These are phyloP conservation scores for Hippolais icterina DNA, from an alignment of 2,113 vertebrate genomes.

Conservation along the genomic window DNA sequence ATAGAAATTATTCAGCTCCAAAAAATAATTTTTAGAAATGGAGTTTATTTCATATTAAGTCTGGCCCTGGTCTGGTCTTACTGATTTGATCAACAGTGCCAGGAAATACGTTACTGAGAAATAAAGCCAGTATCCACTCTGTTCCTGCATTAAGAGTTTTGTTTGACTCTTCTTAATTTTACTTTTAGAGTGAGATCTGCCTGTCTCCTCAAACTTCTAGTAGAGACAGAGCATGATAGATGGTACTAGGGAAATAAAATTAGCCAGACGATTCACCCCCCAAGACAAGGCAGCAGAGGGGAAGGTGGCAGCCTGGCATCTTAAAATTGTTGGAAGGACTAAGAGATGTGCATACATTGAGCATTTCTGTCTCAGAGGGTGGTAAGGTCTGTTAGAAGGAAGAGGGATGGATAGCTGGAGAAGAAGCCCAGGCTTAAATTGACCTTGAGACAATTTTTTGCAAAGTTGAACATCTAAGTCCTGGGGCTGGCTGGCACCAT, in stretches of 20 bases:
- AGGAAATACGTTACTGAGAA: background rate
- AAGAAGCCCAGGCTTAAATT: background rate
- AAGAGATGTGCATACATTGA: background rate
- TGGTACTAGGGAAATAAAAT: background rate
- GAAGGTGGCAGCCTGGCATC: background rate
- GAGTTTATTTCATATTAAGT: background rate
- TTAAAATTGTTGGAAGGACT: background rate
- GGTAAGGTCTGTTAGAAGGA: background rate
- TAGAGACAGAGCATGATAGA: background rate
- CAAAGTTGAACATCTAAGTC: background rate
- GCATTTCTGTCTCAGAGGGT: background rate
- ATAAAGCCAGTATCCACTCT: background rate
- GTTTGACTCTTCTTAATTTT: background rate
- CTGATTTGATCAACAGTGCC: background rate
- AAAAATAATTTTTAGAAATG: background rate
- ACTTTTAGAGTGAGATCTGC: background rate
- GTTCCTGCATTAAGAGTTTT: background rate
- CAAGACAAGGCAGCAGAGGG: background rate
- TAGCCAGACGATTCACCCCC: fast-evolving
- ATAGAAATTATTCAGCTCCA: background rate
- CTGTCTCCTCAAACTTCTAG: background rate
- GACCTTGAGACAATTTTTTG: background rate
- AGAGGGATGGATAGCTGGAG: background rate
- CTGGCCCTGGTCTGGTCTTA: background rate
- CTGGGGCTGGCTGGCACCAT: background rate